phyloP scores from a whole-genome alignment of 2,113 vertebrate species.

The Xenopus borealis region DNA sequence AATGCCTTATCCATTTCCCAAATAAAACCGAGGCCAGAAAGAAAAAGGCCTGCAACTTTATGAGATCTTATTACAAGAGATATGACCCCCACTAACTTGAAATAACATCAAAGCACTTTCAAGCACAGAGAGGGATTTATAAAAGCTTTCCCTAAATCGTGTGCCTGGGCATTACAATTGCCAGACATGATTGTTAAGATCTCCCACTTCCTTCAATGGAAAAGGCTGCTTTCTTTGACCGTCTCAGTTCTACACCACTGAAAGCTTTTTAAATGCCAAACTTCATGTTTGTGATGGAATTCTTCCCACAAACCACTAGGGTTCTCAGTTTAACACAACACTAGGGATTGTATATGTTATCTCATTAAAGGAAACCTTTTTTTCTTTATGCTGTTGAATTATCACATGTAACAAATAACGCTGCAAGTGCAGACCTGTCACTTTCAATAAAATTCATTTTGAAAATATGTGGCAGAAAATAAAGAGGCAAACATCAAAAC shows the following conservation, averaged over 20 bases:
- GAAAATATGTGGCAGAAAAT: constrained; percentile 13
- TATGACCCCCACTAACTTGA: too few relatives aligned
- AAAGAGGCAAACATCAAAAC: too few relatives aligned
- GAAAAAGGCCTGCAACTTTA: too few relatives aligned
- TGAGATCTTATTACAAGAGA: too few relatives aligned
- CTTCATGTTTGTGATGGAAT: neutral
- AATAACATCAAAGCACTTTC: too few relatives aligned
- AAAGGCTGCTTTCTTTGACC: neutral
- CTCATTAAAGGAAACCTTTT: neutral
- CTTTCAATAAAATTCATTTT: constrained; percentile 4
- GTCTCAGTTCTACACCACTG: too few relatives aligned
- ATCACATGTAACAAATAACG: constrained; percentile 12
- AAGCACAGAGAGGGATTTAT: too few relatives aligned
- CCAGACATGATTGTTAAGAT: neutral
- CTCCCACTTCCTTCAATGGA: neutral
- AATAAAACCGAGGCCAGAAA: too few relatives aligned
- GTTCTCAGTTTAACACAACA: neutral
- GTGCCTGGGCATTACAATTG: neutral
- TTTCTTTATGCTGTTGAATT: constrained; percentile 1
- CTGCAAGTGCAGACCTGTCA: neutral
- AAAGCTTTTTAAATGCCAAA: neutral
- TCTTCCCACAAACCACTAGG: neutral
- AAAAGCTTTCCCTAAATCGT: neutral
- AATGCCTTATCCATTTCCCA: too few relatives aligned
- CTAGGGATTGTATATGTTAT: neutral